Base-by-base conservation (phyloP, 2,888 invertebrate species). In the Sipha maydis region DNA sequence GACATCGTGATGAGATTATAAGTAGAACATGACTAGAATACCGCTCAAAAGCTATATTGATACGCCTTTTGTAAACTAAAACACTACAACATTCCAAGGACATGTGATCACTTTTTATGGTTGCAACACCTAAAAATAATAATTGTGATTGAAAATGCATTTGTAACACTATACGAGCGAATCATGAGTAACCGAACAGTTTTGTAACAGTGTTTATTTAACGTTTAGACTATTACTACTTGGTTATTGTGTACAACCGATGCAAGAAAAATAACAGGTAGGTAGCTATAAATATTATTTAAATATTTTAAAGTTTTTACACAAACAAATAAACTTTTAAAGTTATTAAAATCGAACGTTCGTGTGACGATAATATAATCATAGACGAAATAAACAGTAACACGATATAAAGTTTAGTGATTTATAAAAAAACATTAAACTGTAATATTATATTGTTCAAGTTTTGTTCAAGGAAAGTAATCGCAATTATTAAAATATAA, bases 21-120 rank as follows among this genome's bases (percentile, higher is more conserved):
- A 19, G 14, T 48, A 19, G 17, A 56, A 83, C 54, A 73, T 83
- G 25, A 54, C 5, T 34, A 19, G 31, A 73, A 83, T 48, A 48
- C 54, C n/a, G 34, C 17, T 83, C 34, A 83, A 56, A 83, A 38
- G 54, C n/a, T 73, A 54, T 73, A 54, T 34, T 34, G 25, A 56
- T 73, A 73, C 31, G 48, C n/a, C 73, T 31, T 54, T 54, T 31
- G 34, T 34, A n/a, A 19, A 73, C 73, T 54, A 34, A 17, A 61
- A 25, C 14, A 25, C 0, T 3, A 25, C 0, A n/a, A 3, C 34
- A 73, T 83, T 73, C 54, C 54, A 71, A 80, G 34, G 38, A 3
- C 61, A 38, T 71, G 4, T 3, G 38, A 69, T 82, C 41, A 69
- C 61, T n/a, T 61, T 79, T 61, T 78, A 54, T 9, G 17, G 31